These are phyloP conservation scores for Erebia epiphron DNA, from an alignment of 2,888 invertebrate species.

Conservation along the genomic window DNA sequence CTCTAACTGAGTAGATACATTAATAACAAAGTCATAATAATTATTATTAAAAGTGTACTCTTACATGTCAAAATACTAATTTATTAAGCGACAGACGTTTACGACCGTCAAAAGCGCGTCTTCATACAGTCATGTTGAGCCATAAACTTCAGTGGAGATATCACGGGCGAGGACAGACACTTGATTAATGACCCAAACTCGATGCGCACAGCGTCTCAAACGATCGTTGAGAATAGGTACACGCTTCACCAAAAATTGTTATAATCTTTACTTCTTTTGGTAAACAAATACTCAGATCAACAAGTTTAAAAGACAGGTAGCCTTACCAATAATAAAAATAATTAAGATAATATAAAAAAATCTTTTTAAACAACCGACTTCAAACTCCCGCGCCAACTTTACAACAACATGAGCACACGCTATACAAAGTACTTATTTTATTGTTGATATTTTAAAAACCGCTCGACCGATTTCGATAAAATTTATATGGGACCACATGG, in stretches of 20 bases:
- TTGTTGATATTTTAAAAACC: no score
- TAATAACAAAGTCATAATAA: constrained; percentile 1
- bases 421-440: no score
- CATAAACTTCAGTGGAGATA: constrained; percentile 64
- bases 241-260: constrained; percentile 15
- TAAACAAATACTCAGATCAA: not conserved
- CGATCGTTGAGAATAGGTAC: constrained; percentile 1
- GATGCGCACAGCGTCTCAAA: constrained; percentile 37
- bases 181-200: constrained; percentile 71
- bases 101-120: constrained; percentile 56
- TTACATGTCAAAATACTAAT: constrained; percentile 56
- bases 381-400: no score
- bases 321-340: no score
- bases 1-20: not conserved
- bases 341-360: no score
- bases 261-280: not conserved
- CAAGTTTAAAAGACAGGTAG: no score
- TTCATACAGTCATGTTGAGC: constrained; percentile 51
- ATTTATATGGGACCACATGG: no score
- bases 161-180: constrained; percentile 60
- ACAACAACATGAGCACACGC: no score
- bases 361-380: no score
- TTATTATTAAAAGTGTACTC: constrained; percentile 31
- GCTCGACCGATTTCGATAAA: no score
- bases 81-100: constrained; percentile 59